Evolutionary conservation across 2,113 vertebrate species (phyloP).

Genomic region (Ramphastos sulfuratus): DNA sequence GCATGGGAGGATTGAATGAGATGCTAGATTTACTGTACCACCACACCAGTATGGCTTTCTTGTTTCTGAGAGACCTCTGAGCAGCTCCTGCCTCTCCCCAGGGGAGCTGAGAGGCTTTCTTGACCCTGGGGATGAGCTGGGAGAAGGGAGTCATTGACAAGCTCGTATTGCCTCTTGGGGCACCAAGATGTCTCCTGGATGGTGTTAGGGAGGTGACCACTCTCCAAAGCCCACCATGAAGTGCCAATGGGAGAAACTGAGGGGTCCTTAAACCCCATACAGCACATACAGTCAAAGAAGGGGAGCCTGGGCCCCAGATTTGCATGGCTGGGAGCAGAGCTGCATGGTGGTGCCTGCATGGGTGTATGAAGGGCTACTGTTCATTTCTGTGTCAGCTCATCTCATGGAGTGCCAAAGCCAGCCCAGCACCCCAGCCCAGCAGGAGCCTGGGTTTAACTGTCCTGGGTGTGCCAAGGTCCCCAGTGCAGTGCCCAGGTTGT

Average conservation of each 20-base stretch:
- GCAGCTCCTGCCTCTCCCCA: not conserved
- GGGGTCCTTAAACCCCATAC: not conserved
- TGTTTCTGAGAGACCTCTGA: not conserved
- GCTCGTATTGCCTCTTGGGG: not conserved
- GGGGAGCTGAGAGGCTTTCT: not conserved
- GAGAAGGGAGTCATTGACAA: not conserved
- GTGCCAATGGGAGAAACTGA: not conserved
- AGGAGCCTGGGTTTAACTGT: not conserved
- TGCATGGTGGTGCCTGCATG: not conserved
- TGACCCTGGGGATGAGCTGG: not conserved
- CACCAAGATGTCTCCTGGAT: not conserved
- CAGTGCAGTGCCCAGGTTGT: fast-evolving
- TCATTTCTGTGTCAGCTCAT: not conserved
- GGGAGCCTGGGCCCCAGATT: not conserved
- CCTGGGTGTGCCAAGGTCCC: not conserved
- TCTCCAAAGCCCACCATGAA: not conserved
- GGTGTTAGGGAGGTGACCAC: not conserved
- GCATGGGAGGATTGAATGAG: not conserved
- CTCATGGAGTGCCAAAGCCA: not conserved
- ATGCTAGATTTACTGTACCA: too few relatives aligned
- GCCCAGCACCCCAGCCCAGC: too few relatives aligned
- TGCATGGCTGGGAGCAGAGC: not conserved
- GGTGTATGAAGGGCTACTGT: not conserved
- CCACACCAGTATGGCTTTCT: fast-evolving
- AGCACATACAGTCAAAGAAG: not conserved